These are phyloP conservation scores for Sebastes fasciatus DNA, from an alignment of 2,113 vertebrate genomes.

Conservation along the genomic window DNA sequence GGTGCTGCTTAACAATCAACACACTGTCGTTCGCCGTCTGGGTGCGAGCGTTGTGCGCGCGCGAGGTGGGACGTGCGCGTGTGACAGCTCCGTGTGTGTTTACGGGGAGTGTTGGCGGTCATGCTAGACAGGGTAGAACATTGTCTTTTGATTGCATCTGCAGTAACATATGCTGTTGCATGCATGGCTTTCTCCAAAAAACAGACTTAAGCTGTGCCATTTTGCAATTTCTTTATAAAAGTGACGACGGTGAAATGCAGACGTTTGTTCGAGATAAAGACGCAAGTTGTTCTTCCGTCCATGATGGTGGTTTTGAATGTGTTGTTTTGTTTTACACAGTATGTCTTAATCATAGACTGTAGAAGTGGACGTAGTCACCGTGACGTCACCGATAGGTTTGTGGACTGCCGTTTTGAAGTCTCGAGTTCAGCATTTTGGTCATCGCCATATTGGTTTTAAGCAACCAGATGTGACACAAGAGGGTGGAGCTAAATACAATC, in stretches of 20 bases:
- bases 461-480: no score
- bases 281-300: not conserved
- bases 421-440: no score
- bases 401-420: no score
- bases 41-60: not conserved
- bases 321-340: no score
- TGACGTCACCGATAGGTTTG: no score
- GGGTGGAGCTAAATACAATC: no score
- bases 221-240: not conserved
- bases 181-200: constrained; percentile 13
- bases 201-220: not conserved
- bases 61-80: not conserved
- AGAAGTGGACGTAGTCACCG: no score
- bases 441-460: no score
- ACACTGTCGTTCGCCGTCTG: constrained; percentile 39
- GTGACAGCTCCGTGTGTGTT: constrained; percentile 16
- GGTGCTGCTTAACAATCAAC: constrained; percentile 58
- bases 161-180: not conserved
- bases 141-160: constrained; percentile 16
- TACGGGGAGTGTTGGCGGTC: not conserved
- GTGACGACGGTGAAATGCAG: not conserved
- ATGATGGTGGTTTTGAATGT: not conserved
- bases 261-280: not conserved
- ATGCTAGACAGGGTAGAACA: not conserved
- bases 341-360: no score